A percentile compares a stretch with the other conserved stretches of the same genome.
phyloP scores from a whole-genome alignment of 2,888 invertebrate species.

The Dinocampus coccinellae region DNA sequence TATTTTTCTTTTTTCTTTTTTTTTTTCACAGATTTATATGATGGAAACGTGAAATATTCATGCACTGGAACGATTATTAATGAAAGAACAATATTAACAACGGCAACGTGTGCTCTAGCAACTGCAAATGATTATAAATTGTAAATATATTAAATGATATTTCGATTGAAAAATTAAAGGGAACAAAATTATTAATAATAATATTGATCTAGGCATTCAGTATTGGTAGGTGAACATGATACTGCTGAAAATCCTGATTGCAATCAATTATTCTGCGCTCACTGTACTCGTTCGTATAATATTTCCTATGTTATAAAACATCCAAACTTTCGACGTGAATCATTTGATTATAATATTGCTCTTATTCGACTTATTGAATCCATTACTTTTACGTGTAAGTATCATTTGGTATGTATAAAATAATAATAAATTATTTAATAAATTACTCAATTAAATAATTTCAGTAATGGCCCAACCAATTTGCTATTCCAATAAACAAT shows the following conservation, averaged over 20 bases:
- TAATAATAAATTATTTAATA: constrained; percentile 10
- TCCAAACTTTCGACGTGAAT: constrained; percentile 76
- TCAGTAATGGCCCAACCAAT: constrained; percentile 84
- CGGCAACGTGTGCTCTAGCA: constrained; percentile 84
- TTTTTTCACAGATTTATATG: constrained; percentile 74
- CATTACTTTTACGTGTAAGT: constrained; percentile 76
- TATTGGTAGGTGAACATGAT: constrained; percentile 82
- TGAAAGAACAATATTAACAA: constrained; percentile 76
- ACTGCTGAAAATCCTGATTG: constrained; percentile 82
- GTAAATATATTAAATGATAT: constrained; percentile 71
- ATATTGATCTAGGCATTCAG: constrained; percentile 73
- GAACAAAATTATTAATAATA: constrained; percentile 10
- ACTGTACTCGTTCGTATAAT: constrained; percentile 78
- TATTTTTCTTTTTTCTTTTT: too few relatives aligned
- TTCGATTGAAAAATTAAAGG: background rate
- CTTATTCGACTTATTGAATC: constrained; percentile 79
- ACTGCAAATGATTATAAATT: constrained; percentile 82
- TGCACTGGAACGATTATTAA: constrained; percentile 82
- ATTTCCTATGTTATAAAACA: constrained; percentile 84
- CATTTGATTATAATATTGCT: constrained; percentile 78
- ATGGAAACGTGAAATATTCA: constrained; percentile 79
- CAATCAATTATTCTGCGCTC: constrained; percentile 79
- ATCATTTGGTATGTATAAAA: background rate
- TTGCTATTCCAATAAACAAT: constrained; percentile 71
- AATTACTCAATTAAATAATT: constrained; percentile 49